Evolutionary conservation across 2,888 invertebrate species (phyloP).

Genomic region (Lathronympha strigana): DNA sequence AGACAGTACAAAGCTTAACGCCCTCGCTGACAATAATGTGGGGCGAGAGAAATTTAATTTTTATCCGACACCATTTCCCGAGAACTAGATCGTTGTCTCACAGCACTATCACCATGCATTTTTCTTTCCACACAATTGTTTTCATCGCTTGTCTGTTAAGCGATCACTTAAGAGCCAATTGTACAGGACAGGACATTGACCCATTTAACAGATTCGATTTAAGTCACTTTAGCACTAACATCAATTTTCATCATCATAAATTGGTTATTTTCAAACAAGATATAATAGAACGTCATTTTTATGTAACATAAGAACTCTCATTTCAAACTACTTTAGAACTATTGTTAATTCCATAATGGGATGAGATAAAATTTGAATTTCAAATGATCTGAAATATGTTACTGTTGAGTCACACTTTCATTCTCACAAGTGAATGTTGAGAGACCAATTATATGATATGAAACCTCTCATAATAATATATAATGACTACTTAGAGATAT

Average conservation of each 20-base stretch:
- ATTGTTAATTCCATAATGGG: conserved; percentile 41
- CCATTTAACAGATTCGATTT: conserved; percentile 64
- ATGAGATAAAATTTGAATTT: conserved; percentile 51
- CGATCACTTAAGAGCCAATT: conserved; percentile 64
- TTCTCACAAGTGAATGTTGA: conserved; percentile 47
- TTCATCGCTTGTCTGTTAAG: conserved; percentile 66
- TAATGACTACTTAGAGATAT: conserved; percentile 24
- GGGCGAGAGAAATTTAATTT: conserved; percentile 27
- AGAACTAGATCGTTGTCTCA: conserved; percentile 18
- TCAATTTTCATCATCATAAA: conserved; percentile 53
- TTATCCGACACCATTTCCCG: conserved; percentile 22
- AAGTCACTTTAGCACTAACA: conserved; percentile 52
- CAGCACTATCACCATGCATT: conserved; percentile 31
- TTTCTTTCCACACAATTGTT: conserved; percentile 51
- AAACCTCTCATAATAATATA: conserved; percentile 33
- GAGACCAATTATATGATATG: conserved; percentile 37
- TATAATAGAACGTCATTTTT: conserved; percentile 18
- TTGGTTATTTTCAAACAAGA: conserved; percentile 45
- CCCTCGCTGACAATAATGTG: conserved; percentile 23
- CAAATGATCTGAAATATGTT: conserved; percentile 50
- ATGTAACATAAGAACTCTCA: conserved; percentile 35
- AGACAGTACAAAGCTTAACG: conserved; percentile 16
- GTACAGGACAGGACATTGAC: conserved; percentile 73
- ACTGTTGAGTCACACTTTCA: conserved; percentile 56
- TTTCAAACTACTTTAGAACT: conserved; percentile 31